Conservation (phyloP, 2,888 invertebrate genomes). For the Thymelicus acteon region DNA sequence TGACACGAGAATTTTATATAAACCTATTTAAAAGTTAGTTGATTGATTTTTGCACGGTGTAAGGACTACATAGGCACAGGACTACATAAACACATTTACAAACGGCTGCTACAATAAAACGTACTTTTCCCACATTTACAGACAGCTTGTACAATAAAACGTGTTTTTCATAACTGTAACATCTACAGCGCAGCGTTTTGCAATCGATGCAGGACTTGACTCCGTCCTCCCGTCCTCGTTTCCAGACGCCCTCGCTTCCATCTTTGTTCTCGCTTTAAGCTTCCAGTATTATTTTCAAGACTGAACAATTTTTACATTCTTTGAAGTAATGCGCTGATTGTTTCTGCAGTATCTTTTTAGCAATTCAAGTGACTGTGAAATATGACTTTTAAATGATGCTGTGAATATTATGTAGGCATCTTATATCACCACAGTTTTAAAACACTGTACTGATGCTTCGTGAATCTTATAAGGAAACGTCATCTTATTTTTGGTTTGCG, state of each 20-base stretch:
- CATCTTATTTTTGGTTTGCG: too few species aligned
- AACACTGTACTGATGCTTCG: too few species aligned
- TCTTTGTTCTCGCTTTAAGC: constrained; percentile 28
- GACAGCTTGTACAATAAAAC: constrained; percentile 6
- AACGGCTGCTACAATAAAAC: constrained; percentile 2
- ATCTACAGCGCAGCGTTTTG: neutral
- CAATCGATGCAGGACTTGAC: constrained; percentile 16
- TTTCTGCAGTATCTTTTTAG: neutral
- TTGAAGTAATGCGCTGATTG: neutral
- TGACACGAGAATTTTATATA: too few species aligned
- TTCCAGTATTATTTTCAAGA: constrained; percentile 10
- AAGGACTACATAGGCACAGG: too few species aligned
- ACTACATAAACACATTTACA: too few species aligned
- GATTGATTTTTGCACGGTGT: too few species aligned
- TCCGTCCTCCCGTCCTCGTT: constrained; percentile 6
- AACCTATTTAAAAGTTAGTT: too few species aligned
- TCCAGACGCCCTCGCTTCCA: neutral
- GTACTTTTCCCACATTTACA: neutral
- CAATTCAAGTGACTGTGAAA: too few species aligned
- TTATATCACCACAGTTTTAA: too few species aligned
- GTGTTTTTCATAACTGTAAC: neutral
- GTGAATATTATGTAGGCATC: too few species aligned
- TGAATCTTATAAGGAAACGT: too few species aligned
- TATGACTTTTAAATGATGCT: too few species aligned
- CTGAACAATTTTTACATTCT: constrained; percentile 9